Conservation (phyloP, 64 coral and sea anemone species). For the Stichodactyla helianthus region DNA sequence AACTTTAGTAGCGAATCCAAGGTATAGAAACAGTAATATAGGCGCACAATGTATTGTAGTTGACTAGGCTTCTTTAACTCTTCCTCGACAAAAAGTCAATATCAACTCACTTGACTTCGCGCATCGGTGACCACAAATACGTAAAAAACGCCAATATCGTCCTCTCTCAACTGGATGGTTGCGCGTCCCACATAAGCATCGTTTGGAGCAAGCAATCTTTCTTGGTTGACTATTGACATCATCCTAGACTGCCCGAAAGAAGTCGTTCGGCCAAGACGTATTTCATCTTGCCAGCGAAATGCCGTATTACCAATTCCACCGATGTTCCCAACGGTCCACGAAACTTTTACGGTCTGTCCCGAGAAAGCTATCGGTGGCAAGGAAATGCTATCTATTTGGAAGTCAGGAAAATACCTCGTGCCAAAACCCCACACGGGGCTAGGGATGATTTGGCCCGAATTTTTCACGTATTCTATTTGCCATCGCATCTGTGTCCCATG, state of each 20-base stretch:
- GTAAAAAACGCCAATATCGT: slow-evolving; percentile 66
- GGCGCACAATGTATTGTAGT: too few relatives aligned
- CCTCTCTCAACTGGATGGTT: slow-evolving; percentile 33
- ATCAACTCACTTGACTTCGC: slow-evolving; percentile 17
- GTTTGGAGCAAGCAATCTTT: slow-evolving; percentile 44
- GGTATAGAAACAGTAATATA: too few relatives aligned
- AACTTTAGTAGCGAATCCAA: too few relatives aligned
- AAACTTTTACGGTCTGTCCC: slow-evolving; percentile 66
- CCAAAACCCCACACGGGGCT: slow-evolving; percentile 76
- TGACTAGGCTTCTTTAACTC: neutral
- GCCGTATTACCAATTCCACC: slow-evolving; percentile 53
- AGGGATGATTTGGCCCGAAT: slow-evolving; percentile 53
- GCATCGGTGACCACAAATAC: slow-evolving; percentile 44
- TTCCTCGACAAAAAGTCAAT: neutral
- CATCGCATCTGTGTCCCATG: slow-evolving; percentile 54
- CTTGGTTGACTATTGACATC: slow-evolving; percentile 24
- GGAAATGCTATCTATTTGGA: slow-evolving; percentile 47
- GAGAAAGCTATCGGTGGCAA: slow-evolving; percentile 70
- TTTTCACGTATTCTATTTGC: slow-evolving; percentile 59
- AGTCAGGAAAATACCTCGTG: slow-evolving; percentile 67
- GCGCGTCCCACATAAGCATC: slow-evolving; percentile 59
- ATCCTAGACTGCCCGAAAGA: slow-evolving; percentile 20
- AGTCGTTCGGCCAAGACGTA: slow-evolving; percentile 62
- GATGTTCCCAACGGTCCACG: slow-evolving; percentile 67
- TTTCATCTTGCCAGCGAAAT: slow-evolving; percentile 43